A percentile compares a stretch with the other conserved stretches of the same genome.
Conservation (phyloP, 2,888 invertebrate genomes). For the Schizaphis graminum region DNA sequence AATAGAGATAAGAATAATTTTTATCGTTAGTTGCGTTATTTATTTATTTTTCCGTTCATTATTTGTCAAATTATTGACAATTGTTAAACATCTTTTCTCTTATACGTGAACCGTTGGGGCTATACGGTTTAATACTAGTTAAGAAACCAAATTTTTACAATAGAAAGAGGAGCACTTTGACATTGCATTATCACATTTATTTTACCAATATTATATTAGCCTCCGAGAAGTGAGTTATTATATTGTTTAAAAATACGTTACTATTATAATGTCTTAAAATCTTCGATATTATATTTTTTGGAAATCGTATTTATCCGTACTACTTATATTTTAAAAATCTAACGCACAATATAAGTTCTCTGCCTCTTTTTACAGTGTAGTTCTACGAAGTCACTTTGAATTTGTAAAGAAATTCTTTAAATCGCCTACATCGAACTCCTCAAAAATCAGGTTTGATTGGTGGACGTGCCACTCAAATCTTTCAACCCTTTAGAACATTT, state of each 20-base stretch:
- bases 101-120: background rate
- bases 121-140: background rate
- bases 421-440: background rate
- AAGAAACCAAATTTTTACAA: background rate
- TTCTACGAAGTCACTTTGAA: background rate
- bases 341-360: background rate
- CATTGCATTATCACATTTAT: background rate
- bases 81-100: background rate
- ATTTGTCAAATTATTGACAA: background rate
- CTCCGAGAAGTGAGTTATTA: background rate
- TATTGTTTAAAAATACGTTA: background rate
- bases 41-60: background rate
- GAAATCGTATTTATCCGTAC: background rate
- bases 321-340: background rate
- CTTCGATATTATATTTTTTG: background rate
- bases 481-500: background rate
- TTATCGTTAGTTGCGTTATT: too few relatives aligned
- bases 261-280: background rate
- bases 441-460: background rate
- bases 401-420: background rate
- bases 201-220: background rate
- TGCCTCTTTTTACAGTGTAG: background rate
- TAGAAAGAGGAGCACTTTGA: background rate
- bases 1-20: too few relatives aligned
- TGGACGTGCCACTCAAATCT: background rate